These are phyloP conservation scores for Mesaphorura yosii DNA, from an alignment of 1,140 invertebrate species.

Conservation along the genomic window DNA sequence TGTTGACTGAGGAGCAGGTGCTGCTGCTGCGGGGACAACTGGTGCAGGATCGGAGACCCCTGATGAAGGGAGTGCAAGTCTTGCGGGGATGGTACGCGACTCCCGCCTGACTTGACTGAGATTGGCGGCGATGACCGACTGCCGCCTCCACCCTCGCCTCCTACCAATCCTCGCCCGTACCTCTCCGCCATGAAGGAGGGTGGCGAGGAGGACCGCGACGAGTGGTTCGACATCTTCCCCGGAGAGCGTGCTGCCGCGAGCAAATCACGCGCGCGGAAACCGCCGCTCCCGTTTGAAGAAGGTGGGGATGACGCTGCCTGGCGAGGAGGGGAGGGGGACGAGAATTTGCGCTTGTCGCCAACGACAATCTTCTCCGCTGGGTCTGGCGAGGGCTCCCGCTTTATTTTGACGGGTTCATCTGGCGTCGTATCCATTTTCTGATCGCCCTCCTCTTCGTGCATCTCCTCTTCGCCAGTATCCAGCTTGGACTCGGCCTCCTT, in stretches of 20 bases:
- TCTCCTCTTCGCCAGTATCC: no score
- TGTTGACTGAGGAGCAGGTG: slow-evolving; percentile 35
- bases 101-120: slow-evolving; percentile 8
- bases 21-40: slow-evolving; percentile 14
- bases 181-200: slow-evolving; percentile 5
- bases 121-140: slow-evolving; percentile 25
- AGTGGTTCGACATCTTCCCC: no score
- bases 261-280: no score
- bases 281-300: not conserved
- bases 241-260: slow-evolving; percentile 6
- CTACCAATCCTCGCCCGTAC: slow-evolving; percentile 1
- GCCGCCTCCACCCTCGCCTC: no score
- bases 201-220: no score
- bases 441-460: no score
- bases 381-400: not conserved
- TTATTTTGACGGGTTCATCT: no score
- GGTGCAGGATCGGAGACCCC: slow-evolving; percentile 9
- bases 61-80: not conserved
- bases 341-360: not conserved
- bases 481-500: no score
- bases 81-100: slow-evolving; percentile 1
- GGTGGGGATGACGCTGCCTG: not conserved
- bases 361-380: not conserved
- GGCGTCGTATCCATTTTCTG: no score
- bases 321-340: not conserved